Evolutionary conservation across 2,888 invertebrate species (phyloP).

Genomic region (Drosophila anceps): DNA sequence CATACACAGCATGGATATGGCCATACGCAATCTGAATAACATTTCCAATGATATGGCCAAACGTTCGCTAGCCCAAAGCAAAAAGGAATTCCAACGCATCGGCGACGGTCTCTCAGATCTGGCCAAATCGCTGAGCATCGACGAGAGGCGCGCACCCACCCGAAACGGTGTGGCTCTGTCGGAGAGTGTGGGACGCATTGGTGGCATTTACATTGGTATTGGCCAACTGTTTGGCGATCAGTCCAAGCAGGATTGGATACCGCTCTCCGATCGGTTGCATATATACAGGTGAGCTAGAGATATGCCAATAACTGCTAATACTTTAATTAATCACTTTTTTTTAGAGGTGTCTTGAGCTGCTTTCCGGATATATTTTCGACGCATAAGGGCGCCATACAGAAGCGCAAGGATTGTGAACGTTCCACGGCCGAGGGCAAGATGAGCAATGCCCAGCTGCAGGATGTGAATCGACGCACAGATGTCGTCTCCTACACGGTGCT

Average conservation of each 20-base stretch:
- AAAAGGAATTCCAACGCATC: conserved; percentile 94
- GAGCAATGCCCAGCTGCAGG: conserved; percentile 92
- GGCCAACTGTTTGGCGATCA: conserved; percentile 96
- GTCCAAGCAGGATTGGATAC: conserved; percentile 95
- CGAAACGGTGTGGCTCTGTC: conserved; percentile 89
- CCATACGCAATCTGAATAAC: conserved; percentile 92
- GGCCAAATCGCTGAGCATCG: conserved; percentile 93
- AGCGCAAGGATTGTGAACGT: conserved; percentile 95
- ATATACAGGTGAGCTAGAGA: conserved; percentile 88
- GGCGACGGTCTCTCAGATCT: conserved; percentile 94
- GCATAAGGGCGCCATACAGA: conserved; percentile 95
- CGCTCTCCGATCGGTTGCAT: conserved; percentile 95
- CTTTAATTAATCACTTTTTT: neutral
- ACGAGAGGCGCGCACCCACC: conserved; percentile 88
- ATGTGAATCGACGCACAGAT: conserved; percentile 94
- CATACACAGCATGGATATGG: conserved; percentile 93
- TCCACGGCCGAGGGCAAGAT: conserved; percentile 92
- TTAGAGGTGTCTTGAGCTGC: conserved; percentile 93
- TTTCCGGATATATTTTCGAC: conserved; percentile 96
- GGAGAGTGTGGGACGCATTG: conserved; percentile 93
- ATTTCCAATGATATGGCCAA: conserved; percentile 94
- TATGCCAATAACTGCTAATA: neutral
- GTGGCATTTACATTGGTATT: conserved; percentile 95
- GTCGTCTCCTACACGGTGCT: conserved; percentile 96
- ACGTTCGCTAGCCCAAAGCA: conserved; percentile 89